Evolutionary conservation across 1,140 invertebrate genomes (phyloP).

Genomic region (Platorchestia sp.): DNA sequence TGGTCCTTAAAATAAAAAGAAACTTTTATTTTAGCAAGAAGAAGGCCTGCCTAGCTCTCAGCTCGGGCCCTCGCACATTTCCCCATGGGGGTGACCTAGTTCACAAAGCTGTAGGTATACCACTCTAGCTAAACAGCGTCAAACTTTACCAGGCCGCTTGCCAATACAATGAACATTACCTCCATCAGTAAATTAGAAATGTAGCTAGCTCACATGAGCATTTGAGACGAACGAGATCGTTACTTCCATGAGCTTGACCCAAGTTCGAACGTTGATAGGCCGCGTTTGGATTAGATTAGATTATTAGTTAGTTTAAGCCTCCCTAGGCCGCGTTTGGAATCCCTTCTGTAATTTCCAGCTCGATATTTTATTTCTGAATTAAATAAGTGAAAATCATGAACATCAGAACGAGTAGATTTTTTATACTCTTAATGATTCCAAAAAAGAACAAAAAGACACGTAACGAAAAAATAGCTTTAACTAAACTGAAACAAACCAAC

Average conservation of each 20-base stretch:
- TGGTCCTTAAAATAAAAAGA: too few relatives aligned
- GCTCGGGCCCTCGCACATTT: too few relatives aligned
- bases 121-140: background rate
- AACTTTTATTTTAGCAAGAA: too few relatives aligned
- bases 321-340: background rate
- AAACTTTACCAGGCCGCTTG: background rate
- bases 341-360: background rate
- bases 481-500: background rate
- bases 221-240: background rate
- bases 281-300: too few relatives aligned
- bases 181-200: background rate
- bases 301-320: background rate
- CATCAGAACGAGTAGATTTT: background rate
- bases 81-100: too few relatives aligned
- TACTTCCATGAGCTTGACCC: background rate
- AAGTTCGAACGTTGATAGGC: background rate
- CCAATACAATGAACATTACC: background rate
- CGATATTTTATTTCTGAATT: background rate
- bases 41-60: too few relatives aligned
- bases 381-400: background rate
- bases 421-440: background rate
- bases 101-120: background rate
- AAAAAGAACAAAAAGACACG: background rate
- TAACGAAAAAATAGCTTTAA: background rate
- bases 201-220: background rate